Base-by-base conservation (phyloP, 2,888 invertebrate genomes). In the Drosophila trichaetosa region DNA sequence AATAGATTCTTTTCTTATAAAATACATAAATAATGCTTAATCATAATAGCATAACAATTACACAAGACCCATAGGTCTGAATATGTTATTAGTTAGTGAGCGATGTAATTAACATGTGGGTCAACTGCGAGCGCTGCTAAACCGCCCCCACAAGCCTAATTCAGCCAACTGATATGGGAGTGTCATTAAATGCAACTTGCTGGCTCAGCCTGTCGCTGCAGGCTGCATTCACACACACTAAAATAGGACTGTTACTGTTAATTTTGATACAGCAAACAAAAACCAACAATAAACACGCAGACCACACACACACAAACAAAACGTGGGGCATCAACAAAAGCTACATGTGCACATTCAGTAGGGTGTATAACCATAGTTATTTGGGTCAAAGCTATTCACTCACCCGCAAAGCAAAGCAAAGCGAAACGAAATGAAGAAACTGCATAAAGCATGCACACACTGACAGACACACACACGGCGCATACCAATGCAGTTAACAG, bases 371-470 rank as follows among this genome's bases (percentile, higher is more conserved):
- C 84, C 81, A 79, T 82, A 73, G 76, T 77, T 85, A 92, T 91
- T 91, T 92, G 89, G 91, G 91, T 91, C 91, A 91, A 92, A 91
- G 92, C 91, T 91, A 92, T 91, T 92, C 91, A 91, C 87, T 92
- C 91, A 92, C 84, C 91, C 87, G 90, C 85, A 85, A 86, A 69
- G 46, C 56, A 52, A 66, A 27, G 82, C 81, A 85, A 89, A 76
- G 53, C 79, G 80, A 85, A 84, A 73, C 67, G 79, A 87, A 85
- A 77, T 72, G 73, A 88, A 88, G 80, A 81, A 89, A 86, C 83
- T 90, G 87, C 88, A 83, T 76, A 85, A 80, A 87, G 77, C 76
- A 79, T 76, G 61, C 73, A 73, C 56, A 76, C 63, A 63, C 65
- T 24, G 24, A 75, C 61, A 66, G 61, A 52, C 70, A 29, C 34